phyloP scores from a whole-genome alignment of 2,113 vertebrate species.

The Vombatus ursinus region DNA sequence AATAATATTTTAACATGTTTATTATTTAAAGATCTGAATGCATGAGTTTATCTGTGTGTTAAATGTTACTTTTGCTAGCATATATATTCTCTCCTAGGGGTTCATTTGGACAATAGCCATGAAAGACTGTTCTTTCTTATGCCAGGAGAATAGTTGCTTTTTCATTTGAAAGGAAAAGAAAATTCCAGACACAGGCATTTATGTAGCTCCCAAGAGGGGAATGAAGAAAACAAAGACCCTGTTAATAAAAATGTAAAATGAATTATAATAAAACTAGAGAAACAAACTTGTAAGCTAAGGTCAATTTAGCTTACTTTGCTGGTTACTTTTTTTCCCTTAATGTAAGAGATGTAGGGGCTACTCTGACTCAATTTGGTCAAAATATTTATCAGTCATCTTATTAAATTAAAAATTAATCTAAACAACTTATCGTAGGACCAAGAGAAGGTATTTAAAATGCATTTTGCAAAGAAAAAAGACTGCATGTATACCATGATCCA shows the following conservation, averaged over 20 bases:
- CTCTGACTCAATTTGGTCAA: not conserved
- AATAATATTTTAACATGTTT: not conserved
- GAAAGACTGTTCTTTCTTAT: constrained; percentile 71
- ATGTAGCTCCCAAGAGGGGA: constrained; percentile 66
- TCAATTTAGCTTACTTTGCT: constrained; percentile 13
- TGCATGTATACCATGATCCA: not conserved
- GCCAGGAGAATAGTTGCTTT: constrained; percentile 73
- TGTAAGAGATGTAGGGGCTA: not conserved
- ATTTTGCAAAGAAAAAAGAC: constrained; percentile 35
- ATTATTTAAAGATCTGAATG: not conserved
- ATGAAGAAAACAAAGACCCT: constrained; percentile 66
- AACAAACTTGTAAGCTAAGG: constrained; percentile 63
- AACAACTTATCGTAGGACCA: constrained; percentile 5
- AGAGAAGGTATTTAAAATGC: constrained; percentile 27
- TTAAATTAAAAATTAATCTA: not conserved
- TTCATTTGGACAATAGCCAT: constrained; percentile 68
- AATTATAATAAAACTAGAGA: constrained; percentile 63
- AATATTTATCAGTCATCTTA: not conserved
- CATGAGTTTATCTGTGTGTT: not conserved
- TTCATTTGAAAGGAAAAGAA: constrained; percentile 63
- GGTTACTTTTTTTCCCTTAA: not conserved
- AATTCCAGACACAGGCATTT: constrained; percentile 65
- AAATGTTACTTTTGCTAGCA: not conserved
- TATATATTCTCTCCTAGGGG: not conserved
- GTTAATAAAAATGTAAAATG: constrained; percentile 73